Base-by-base conservation (phyloP, 2,888 invertebrate genomes). In the Galerucella pusilla region DNA sequence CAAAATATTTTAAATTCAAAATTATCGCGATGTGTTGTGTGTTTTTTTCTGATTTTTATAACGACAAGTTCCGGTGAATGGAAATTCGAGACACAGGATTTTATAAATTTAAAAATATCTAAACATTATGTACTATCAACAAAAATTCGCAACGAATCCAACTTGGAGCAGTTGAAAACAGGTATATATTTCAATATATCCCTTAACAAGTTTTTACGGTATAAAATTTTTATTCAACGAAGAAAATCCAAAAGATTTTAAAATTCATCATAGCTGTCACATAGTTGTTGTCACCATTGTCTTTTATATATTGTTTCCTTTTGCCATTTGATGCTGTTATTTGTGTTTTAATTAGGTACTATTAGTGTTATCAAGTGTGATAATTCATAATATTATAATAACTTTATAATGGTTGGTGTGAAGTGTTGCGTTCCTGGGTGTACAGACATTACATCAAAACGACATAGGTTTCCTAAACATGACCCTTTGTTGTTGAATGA, bases 221-320 rank as follows among this genome's bases (percentile, higher is more conserved):
- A 68, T 52, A 67, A 54, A 59, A 63, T 78, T 54, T 75, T 65
- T 45, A 67, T 78, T 5, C 64, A 52, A 46, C 20, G 54, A n/a
- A 75, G 75, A 68, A 20, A 73, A 52, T n/a, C n/a, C 1, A 20
- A 20, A 20, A 20, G 20, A 20, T 20, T 20, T 20, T 20, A 20
- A 20, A 20, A 20, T 20, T 20, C 20, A 20, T 20, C 20, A 20
- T 20, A 20, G 20, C 20, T 20, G 20, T 20, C 20, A 20, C 20
- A 20, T 20, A 20, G 20, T 20, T 20, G 20, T 20, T 20, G 20
- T 20, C 20, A 20, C 20, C 20, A 20, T 20, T 20, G 20, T 20
- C n/a, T 20, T 20, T 20, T 20, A 20, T 20, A 20, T 20, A 20
- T 20, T 20, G 20, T 20, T 20, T 20, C 20, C 20, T 20, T 20